phyloP scores from a whole-genome alignment of 2,113 vertebrate genomes.

The Sorex fumeus region DNA sequence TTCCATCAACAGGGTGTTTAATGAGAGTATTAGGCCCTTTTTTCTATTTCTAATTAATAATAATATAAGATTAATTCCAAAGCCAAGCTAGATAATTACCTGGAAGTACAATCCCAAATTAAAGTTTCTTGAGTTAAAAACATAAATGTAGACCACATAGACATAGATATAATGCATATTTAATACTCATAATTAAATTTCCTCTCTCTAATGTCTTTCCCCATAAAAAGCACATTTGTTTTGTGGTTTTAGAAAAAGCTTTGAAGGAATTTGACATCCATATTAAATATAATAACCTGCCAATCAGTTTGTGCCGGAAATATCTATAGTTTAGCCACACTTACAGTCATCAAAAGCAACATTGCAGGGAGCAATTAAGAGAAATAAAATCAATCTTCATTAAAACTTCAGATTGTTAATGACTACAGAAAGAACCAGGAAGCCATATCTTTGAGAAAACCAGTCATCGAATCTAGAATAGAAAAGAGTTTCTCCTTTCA shows the following conservation, averaged over 20 bases:
- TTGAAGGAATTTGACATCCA: not conserved
- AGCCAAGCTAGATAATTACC: not conserved
- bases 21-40: not conserved
- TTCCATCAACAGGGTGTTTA: not conserved
- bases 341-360: slow-evolving; percentile 7
- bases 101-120: not conserved
- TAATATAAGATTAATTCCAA: not conserved
- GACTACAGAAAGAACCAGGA: not conserved
- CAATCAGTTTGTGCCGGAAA: slow-evolving; percentile 21
- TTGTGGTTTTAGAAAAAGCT: not conserved
- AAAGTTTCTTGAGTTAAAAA: slow-evolving; percentile 19
- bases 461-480: not conserved
- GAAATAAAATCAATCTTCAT: slow-evolving; percentile 8
- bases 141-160: not conserved
- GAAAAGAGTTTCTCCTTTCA: not conserved
- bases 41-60: not conserved
- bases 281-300: slow-evolving; percentile 16
- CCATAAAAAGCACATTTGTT: not conserved
- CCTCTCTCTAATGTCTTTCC: not conserved
- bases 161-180: not conserved
- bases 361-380: slow-evolving; percentile 2
- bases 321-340: not conserved
- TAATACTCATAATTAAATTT: not conserved
- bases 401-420: not conserved
- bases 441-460: not conserved